Evolutionary conservation across 2,888 invertebrate species (phyloP).

Genomic region (Stenodema calcarata): DNA sequence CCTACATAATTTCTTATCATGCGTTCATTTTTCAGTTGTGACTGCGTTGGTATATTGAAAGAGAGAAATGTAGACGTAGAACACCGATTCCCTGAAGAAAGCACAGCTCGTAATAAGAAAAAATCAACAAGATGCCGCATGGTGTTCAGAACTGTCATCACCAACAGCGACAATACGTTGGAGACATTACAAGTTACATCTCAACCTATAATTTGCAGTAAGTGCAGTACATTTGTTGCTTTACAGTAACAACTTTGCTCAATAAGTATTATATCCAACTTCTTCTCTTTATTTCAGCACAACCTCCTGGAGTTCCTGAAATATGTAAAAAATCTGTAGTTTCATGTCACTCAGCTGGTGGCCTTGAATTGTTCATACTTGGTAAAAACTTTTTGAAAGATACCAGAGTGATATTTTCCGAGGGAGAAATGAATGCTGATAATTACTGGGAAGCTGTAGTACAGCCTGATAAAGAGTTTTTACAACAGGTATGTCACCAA

Average conservation of each 20-base stretch:
- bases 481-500: constrained; percentile 73
- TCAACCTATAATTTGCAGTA: constrained; percentile 90
- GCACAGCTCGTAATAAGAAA: constrained; percentile 80
- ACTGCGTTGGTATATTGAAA: constrained; percentile 96
- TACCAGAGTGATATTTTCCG: constrained; percentile 80
- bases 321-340: constrained; percentile 87
- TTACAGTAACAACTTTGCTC: no score
- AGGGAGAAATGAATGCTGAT: constrained; percentile 56
- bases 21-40: constrained; percentile 68
- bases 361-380: constrained; percentile 83
- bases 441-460: constrained; percentile 79
- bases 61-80: constrained; percentile 96
- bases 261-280: no score
- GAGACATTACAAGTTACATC: constrained; percentile 90
- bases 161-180: constrained; percentile 75
- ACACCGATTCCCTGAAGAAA: constrained; percentile 84
- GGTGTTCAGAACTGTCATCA: constrained; percentile 87
- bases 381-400: constrained; percentile 93
- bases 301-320: constrained; percentile 91
- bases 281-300: constrained; percentile 69
- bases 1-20: background rate
- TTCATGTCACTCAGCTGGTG: constrained; percentile 80
- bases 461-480: constrained; percentile 85
- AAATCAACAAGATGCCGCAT: constrained; percentile 94
- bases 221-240: constrained; percentile 62